phyloP scores from a whole-genome alignment of 2,888 invertebrate genomes.

The Prenolepis imparis region DNA sequence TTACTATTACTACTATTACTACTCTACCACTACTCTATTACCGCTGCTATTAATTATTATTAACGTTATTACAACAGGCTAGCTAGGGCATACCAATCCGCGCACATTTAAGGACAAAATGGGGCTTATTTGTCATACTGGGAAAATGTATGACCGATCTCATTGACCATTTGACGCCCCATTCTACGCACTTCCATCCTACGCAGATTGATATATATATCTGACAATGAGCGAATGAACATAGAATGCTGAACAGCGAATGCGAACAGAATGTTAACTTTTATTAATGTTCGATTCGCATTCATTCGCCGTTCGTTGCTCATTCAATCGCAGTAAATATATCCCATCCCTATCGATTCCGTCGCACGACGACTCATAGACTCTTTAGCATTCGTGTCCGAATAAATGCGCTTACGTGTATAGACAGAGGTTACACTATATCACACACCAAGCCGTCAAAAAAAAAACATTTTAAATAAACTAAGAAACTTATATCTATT shows the following conservation, averaged over 20 bases:
- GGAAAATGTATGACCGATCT: slow-evolving; percentile 83
- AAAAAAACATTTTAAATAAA: slow-evolving; percentile 78
- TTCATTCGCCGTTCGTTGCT: slow-evolving; percentile 44
- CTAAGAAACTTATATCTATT: slow-evolving; percentile 81
- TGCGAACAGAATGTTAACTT: not conserved
- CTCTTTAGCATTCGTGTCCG: slow-evolving; percentile 82
- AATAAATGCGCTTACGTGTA: slow-evolving; percentile 84
- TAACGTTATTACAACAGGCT: slow-evolving; percentile 82
- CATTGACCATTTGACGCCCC: slow-evolving; percentile 84
- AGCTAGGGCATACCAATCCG: slow-evolving; percentile 80
- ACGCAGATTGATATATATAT: slow-evolving; percentile 51
- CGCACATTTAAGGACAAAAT: slow-evolving; percentile 72
- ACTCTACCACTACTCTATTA: slow-evolving; percentile 77
- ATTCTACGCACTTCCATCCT: slow-evolving; percentile 77
- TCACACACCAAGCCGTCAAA: slow-evolving; percentile 77
- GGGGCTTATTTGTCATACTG: slow-evolving; percentile 81
- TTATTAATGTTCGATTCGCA: not conserved
- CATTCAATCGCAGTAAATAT: slow-evolving; percentile 18
- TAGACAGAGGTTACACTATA: slow-evolving; percentile 81
- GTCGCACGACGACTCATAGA: slow-evolving; percentile 77
- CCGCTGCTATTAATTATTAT: slow-evolving; percentile 83
- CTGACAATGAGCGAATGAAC: not conserved
- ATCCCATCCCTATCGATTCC: slow-evolving; percentile 59
- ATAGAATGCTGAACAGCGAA: not conserved
- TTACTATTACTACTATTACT: slow-evolving; percentile 68